These are phyloP conservation scores for Yponomeuta malinellus DNA, from an alignment of 2,888 invertebrate species.

Conservation along the genomic window DNA sequence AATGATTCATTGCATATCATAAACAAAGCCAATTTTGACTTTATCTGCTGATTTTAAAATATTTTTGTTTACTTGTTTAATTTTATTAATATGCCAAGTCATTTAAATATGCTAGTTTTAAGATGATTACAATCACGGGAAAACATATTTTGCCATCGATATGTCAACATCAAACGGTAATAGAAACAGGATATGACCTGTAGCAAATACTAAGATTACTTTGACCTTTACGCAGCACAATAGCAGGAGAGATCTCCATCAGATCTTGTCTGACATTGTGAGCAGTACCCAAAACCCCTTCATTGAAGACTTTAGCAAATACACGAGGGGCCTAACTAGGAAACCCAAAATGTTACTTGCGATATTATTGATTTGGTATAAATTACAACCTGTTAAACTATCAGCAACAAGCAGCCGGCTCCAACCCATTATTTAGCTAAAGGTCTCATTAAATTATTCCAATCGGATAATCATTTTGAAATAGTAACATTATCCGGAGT, in stretches of 20 bases:
- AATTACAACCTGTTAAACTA: not conserved
- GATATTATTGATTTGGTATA: not conserved
- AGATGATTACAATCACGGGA: not conserved
- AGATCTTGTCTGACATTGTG: too few relatives aligned
- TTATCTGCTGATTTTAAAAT: too few relatives aligned
- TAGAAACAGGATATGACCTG: constrained; percentile 3
- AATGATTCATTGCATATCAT: too few relatives aligned
- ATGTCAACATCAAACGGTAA: not conserved
- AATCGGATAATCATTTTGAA: constrained; percentile 18
- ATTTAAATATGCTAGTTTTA: not conserved
- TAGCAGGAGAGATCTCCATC: not conserved
- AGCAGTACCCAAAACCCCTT: too few relatives aligned
- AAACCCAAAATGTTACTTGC: not conserved
- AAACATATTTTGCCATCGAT: not conserved
- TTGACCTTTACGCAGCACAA: not conserved
- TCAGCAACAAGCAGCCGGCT: not conserved
- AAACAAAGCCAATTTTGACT: too few relatives aligned
- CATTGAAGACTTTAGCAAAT: too few relatives aligned
- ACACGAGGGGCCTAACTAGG: too few relatives aligned
- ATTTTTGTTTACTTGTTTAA: too few relatives aligned
- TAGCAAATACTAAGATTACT: not conserved
- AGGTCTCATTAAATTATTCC: constrained; percentile 12
- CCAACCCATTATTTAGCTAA: constrained; percentile 4
- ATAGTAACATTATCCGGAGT: constrained; percentile 19
- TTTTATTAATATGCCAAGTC: too few relatives aligned